phyloP scores from a whole-genome alignment of 2,113 vertebrate species.

The Calonectris borealis region DNA sequence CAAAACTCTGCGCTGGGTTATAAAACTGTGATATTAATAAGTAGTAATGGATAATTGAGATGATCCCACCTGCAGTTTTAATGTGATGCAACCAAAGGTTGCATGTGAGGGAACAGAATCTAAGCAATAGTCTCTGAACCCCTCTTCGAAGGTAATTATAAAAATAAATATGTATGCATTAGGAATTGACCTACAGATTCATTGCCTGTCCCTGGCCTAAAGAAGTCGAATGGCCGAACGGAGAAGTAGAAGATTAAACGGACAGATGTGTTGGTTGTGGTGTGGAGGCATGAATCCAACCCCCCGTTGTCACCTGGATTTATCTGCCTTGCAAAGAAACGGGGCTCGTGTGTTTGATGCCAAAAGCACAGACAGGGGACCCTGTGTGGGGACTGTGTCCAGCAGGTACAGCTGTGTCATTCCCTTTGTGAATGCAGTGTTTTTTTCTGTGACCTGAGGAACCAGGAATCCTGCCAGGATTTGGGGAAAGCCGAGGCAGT shows the following conservation, averaged over 20 bases:
- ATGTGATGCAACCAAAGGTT: not conserved
- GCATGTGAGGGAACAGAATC: not conserved
- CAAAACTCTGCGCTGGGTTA: not conserved
- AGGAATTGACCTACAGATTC: not conserved
- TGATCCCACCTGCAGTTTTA: not conserved
- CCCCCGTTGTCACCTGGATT: not conserved
- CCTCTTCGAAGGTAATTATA: not conserved
- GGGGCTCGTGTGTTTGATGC: not conserved
- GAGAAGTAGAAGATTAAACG: not conserved
- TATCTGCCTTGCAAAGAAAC: not conserved
- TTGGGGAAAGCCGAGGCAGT: not conserved
- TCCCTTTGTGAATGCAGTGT: not conserved
- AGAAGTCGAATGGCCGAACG: fast-evolving
- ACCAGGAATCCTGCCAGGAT: not conserved
- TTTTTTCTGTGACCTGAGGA: not conserved
- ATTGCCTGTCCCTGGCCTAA: not conserved
- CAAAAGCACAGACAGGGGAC: not conserved
- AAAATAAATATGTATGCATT: not conserved
- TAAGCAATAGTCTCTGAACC: not conserved
- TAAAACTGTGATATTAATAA: not conserved
- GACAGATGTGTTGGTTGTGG: not conserved
- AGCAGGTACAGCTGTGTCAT: not conserved
- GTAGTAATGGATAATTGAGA: not conserved
- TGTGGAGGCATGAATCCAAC: not conserved
- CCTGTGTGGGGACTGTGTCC: not conserved